A percentile compares a stretch with the other conserved stretches of the same genome.
Evolutionary conservation across 2,113 vertebrate genomes (phyloP).

Genomic region (Scopus umbretta): DNA sequence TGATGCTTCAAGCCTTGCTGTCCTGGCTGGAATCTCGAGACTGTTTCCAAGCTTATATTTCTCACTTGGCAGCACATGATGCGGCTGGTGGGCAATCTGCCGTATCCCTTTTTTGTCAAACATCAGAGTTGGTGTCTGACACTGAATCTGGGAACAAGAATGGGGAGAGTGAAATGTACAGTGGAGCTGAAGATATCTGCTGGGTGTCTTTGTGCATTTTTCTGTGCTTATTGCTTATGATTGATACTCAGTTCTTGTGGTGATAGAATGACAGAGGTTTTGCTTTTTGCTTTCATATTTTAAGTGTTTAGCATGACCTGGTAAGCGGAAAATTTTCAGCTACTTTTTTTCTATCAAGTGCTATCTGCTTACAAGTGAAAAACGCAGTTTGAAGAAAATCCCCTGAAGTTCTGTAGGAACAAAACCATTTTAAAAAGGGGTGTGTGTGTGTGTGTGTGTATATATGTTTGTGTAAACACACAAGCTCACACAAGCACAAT

Average conservation of each 20-base stretch:
- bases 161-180: neutral
- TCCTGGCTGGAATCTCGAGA: constrained; percentile 60
- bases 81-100: constrained; percentile 63
- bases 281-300: neutral
- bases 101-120: constrained; percentile 61
- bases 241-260: neutral
- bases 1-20: constrained; percentile 49
- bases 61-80: constrained; percentile 63
- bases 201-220: neutral
- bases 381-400: neutral
- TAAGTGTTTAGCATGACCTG: neutral
- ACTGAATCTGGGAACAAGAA: neutral
- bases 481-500: constrained; percentile 58
- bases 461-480: constrained; percentile 58
- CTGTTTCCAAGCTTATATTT: constrained; percentile 60
- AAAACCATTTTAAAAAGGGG: neutral
- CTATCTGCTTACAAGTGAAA: neutral
- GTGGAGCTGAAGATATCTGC: neutral
- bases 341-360: neutral
- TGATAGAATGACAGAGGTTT: neutral
- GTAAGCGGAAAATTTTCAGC: neutral
- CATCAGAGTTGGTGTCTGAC: constrained; percentile 27
- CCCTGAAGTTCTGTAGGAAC: neutral
- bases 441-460: neutral
- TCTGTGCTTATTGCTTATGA: neutral